Evolutionary conservation across 2,797 vertebrate species (phyloP), one percentile per base, ranked within the genome.

Genomic region (Salarias fasciatus): DNA sequence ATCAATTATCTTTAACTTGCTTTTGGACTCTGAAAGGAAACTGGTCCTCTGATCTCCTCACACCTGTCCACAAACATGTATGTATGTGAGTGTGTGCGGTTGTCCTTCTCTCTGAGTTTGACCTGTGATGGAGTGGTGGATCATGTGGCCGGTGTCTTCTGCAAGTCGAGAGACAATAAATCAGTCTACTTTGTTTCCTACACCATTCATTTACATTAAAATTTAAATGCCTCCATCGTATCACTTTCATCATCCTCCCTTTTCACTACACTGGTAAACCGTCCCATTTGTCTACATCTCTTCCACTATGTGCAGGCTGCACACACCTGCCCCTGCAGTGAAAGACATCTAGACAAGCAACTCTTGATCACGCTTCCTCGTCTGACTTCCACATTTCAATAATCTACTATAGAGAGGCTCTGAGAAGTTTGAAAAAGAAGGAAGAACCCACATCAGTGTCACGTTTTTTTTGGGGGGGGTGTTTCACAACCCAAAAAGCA

Each of bases 171-270:
- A 45, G 79, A 82, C 46, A 86, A 88, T 88, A 90, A 92, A 92
- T 91, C 84, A 85, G 79, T 79, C 83, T 84, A 86, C 84, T 93
- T 91, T 88, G 90, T 91, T 91, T 87, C 82, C 87, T 89, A 73
- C 88, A 90, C 89, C 88, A 89, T 89, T 92, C 79, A 92, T 91
- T 90, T 86, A 79, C 84, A 92, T 90, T 88, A 87, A 89, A 83
- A 77, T 91, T 89, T 88, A 86, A 91, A 89, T 84, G 68, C 55
- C 72, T 49, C 54, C 38, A 54, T 43, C 7, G 57, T 87, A 86
- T 92, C 86, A 50, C 42, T 85, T 88, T 85, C 89, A 80, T 77
- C 41, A 57, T 58, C 38, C 65, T 75, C 86, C 63, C 44, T 58
- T 87, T 91, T 85, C 80, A 89, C 82, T 79, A 59, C 44, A 14